Evolutionary conservation across 30 jellyfish, hydroid and myxozoan species (phyloP).

Genomic region (Aurelia aurita): DNA sequence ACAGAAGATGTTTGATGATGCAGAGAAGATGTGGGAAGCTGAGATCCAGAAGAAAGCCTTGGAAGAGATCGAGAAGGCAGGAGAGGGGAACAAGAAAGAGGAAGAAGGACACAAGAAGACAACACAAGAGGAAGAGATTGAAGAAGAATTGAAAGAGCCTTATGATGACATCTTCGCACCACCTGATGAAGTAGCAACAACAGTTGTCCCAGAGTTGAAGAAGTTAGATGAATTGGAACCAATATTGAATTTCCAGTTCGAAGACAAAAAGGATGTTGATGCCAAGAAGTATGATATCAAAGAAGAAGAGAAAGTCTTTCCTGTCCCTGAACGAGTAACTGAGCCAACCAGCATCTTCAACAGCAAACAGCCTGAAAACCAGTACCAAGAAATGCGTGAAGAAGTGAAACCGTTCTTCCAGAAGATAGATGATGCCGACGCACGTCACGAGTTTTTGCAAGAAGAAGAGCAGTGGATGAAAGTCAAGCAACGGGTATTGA

Average conservation of each 20-base stretch:
- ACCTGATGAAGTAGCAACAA: conserved; percentile 3
- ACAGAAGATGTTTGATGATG: conserved; percentile 57
- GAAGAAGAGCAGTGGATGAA: conserved; percentile 66
- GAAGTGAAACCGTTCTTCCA: conserved; percentile 59
- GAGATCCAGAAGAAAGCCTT: conserved; percentile 49
- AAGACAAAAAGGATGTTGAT: conserved; percentile 25
- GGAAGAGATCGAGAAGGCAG: conserved; percentile 17
- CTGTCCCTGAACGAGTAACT: conserved; percentile 36
- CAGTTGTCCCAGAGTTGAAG: conserved; percentile 26
- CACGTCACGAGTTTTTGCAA: conserved; percentile 11
- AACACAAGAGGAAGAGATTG: conserved; percentile 25
- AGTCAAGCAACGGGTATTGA: conserved; percentile 35
- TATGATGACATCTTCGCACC: conserved; percentile 31
- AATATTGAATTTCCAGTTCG: conserved; percentile 21
- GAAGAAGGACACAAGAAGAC: conserved; percentile 27
- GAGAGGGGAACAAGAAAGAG: conserved; percentile 11
- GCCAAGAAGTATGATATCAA: conserved; percentile 1
- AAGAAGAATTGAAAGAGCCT: conserved; percentile 44
- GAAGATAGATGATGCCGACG: conserved; percentile 19
- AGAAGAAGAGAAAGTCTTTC: conserved; percentile 23
- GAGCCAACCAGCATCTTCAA: conserved; percentile 53
- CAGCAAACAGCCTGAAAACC: neutral
- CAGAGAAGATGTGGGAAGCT: conserved; percentile 66
- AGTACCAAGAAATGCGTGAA: conserved; percentile 52
- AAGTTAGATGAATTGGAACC: conserved; percentile 31